These are phyloP conservation scores for Cryptomyrus ogoouensis DNA, from an alignment of 2,113 vertebrate species.

Conservation along the genomic window DNA sequence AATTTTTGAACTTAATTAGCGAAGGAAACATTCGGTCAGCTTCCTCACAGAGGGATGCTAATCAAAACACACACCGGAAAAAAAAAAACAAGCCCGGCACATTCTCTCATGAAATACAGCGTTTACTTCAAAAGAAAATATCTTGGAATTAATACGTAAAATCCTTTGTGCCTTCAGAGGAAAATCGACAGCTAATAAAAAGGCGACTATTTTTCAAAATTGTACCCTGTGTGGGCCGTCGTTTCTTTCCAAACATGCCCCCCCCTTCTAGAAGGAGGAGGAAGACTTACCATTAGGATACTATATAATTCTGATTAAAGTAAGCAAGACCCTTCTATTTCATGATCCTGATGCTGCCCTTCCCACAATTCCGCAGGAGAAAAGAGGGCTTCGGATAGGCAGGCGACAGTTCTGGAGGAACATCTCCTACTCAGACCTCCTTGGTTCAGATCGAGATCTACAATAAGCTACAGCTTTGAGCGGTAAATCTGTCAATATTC, in stretches of 20 bases:
- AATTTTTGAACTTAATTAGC: slow-evolving; percentile 1
- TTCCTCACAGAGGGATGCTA: not conserved
- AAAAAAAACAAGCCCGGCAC: not conserved
- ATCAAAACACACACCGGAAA: not conserved
- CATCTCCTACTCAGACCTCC: not conserved
- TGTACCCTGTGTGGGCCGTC: not conserved
- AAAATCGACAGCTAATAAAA: not conserved
- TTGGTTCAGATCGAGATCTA: slow-evolving; percentile 2
- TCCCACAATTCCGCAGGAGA: not conserved
- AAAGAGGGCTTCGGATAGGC: not conserved
- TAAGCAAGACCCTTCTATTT: not conserved
- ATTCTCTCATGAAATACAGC: not conserved
- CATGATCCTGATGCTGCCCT: not conserved
- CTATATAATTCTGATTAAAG: not conserved
- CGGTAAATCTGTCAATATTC: not conserved
- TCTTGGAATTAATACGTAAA: not conserved
- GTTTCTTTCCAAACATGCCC: not conserved
- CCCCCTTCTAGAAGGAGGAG: not conserved
- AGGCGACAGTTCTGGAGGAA: not conserved
- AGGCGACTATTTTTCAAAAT: not conserved
- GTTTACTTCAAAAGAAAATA: not conserved
- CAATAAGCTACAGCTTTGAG: not conserved
- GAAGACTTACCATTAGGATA: not conserved
- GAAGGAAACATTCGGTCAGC: not conserved
- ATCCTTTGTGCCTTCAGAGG: not conserved